Percentiles rank a stretch among this genome's conserved stretches.
Evolutionary conservation across 2,888 invertebrate genomes (phyloP).

Genomic region (Lepeophtheirus nordmannii): DNA sequence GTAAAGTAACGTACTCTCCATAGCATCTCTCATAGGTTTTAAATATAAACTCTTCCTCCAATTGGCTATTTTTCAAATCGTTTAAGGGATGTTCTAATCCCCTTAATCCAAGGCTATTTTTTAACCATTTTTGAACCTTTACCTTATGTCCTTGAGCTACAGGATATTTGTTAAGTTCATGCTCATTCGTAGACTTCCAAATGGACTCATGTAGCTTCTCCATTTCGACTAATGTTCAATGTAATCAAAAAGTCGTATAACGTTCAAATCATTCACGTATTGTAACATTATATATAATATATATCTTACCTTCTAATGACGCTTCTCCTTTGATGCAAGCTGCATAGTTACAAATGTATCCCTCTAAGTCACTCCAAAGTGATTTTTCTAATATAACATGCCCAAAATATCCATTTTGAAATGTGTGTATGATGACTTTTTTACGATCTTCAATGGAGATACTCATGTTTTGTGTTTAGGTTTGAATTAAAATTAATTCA

Average conservation of each 20-base stretch:
- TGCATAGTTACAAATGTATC: neutral
- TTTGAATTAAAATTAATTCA: too few species aligned
- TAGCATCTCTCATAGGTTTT: conserved; percentile 4
- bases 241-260: neutral
- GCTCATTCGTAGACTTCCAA: neutral
- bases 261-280: neutral
- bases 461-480: neutral
- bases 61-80: neutral
- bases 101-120: neutral
- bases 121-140: neutral
- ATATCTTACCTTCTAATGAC: neutral
- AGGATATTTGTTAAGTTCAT: neutral
- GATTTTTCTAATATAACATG: conserved; percentile 2
- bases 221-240: neutral
- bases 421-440: neutral
- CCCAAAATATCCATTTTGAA: conserved; percentile 9
- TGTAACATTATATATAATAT: neutral
- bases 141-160: neutral
- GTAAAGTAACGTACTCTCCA: conserved; percentile 6
- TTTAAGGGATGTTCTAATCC: neutral
- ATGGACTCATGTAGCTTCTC: neutral
- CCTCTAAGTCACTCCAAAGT: conserved; percentile 11
- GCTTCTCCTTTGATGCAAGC: neutral
- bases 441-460: conserved; percentile 10
- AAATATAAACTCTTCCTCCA: conserved; percentile 8